Percentiles rank a stretch among this genome's conserved stretches.
Conservation (phyloP, 1,140 invertebrate species). For the Drosophila jambulina region DNA sequence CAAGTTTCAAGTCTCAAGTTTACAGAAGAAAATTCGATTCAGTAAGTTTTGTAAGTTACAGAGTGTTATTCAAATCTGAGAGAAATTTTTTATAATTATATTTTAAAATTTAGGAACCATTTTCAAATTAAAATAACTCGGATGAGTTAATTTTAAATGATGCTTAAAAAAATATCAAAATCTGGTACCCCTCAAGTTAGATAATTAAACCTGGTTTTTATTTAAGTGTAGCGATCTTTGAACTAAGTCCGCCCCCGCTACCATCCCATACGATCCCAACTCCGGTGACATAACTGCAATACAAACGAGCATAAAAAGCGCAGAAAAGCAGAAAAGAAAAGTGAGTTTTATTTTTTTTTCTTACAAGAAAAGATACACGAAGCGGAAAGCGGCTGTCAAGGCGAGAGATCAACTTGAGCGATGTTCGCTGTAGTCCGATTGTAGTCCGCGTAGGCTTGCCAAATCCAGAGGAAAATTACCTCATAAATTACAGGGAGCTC, state of each 20-base stretch:
- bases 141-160: not conserved
- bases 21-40: too few species aligned
- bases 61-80: too few species aligned
- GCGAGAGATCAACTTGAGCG: slow-evolving; percentile 75
- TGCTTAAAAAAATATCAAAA: not conserved
- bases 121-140: not conserved
- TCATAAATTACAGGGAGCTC: slow-evolving; percentile 57
- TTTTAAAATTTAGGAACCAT: not conserved
- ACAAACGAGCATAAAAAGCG: slow-evolving; percentile 27
- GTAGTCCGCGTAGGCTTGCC: slow-evolving; percentile 58
- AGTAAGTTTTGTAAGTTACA: too few species aligned
- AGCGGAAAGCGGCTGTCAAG: slow-evolving; percentile 70
- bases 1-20: too few species aligned
- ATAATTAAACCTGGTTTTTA: not conserved
- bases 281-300: slow-evolving; percentile 70
- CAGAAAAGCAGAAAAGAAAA: slow-evolving; percentile 35
- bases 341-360: slow-evolving; percentile 36
- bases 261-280: slow-evolving; percentile 12
- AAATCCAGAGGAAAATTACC: slow-evolving; percentile 73
- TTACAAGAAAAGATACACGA: slow-evolving; percentile 61
- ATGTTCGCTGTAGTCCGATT: slow-evolving; percentile 33
- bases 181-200: not conserved
- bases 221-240: slow-evolving; percentile 28
- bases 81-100: not conserved
- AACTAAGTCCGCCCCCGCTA: slow-evolving; percentile 24